These are phyloP conservation scores for Tanypteryx hageni DNA, from an alignment of 2,888 invertebrate species.

Conservation along the genomic window DNA sequence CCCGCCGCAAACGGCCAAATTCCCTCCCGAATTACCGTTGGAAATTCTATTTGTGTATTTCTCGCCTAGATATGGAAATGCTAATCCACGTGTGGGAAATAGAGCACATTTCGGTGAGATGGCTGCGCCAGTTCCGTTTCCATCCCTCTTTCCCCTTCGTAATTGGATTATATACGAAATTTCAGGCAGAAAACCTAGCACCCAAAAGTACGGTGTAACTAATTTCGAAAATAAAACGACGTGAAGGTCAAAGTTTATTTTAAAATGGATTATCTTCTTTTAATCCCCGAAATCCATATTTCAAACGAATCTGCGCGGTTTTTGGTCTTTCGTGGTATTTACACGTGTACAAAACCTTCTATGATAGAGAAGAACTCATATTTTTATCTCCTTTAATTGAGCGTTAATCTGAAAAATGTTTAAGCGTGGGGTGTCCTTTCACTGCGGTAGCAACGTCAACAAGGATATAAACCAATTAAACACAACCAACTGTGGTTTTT, in stretches of 20 bases:
- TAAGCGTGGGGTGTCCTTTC: no score
- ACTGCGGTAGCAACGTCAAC: no score
- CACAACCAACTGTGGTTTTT: no score
- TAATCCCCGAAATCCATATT: background rate
- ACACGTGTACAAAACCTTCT: no score
- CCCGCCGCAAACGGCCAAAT: background rate
- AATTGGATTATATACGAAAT: constrained; percentile 15
- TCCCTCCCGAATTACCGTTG: background rate
- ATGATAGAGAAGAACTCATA: no score
- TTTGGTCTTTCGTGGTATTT: no score
- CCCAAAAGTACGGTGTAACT: background rate
- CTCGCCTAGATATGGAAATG: constrained; percentile 24
- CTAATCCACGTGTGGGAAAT: constrained; percentile 19
- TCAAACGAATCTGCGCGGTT: background rate
- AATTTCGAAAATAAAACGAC: background rate
- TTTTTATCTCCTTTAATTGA: no score
- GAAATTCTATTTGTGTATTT: background rate
- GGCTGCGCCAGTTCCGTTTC: background rate
- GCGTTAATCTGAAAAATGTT: no score
- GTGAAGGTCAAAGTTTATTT: background rate
- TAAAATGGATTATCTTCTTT: background rate
- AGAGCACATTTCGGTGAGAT: background rate
- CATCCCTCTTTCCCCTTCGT: background rate
- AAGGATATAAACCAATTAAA: no score
- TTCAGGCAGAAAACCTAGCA: background rate